Conservation (phyloP, 2,888 invertebrate genomes). For the Andrena haemorrhoa region DNA sequence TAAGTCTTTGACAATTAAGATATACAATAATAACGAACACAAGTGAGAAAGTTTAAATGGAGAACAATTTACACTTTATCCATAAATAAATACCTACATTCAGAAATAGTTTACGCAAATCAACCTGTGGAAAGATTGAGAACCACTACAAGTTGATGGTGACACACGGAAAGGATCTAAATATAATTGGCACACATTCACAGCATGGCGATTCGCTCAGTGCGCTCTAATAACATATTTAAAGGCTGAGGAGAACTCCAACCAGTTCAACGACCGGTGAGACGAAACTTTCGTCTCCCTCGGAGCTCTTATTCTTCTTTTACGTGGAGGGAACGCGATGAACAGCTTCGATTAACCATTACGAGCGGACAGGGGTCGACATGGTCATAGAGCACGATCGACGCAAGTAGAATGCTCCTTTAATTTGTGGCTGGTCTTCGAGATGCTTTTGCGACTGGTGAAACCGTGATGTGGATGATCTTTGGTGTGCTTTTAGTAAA, state of each 20-base stretch:
- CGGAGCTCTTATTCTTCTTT: constrained; percentile 30
- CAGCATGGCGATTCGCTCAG: neutral
- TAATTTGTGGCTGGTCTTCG: constrained; percentile 39
- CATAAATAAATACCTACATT: too few species aligned
- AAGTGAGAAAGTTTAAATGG: too few species aligned
- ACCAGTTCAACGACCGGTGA: constrained; percentile 51
- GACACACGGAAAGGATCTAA: constrained; percentile 8
- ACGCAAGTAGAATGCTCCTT: constrained; percentile 61
- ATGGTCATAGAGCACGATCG: constrained; percentile 70
- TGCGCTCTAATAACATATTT: constrained; percentile 33
- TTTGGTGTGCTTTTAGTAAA: neutral
- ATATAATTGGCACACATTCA: constrained; percentile 31
- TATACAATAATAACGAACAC: too few species aligned
- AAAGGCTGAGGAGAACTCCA: constrained; percentile 16
- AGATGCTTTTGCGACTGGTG: neutral
- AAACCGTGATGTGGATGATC: neutral
- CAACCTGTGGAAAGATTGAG: neutral
- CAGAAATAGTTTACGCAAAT: too few species aligned
- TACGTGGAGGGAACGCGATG: constrained; percentile 63
- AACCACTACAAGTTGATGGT: constrained; percentile 2
- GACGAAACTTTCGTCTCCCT: constrained; percentile 27
- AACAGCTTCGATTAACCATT: constrained; percentile 75
- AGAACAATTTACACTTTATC: too few species aligned
- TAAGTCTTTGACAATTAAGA: too few species aligned
- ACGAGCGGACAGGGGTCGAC: constrained; percentile 68